phyloP scores from a whole-genome alignment of 2,797 vertebrate species.

The Okamejei kenojei region DNA sequence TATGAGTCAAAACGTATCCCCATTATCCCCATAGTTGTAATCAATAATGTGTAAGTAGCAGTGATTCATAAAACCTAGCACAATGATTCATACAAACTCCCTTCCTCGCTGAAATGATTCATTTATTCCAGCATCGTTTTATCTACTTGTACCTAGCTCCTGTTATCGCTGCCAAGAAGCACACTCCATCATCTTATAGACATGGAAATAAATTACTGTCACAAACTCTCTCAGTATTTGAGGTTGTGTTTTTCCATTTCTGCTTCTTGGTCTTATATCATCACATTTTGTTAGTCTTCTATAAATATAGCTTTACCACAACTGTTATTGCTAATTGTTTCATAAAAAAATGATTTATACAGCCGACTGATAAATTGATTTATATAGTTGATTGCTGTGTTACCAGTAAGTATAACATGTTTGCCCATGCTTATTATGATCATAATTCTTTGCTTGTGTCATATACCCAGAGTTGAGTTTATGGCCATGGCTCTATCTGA shows the following conservation, averaged over 20 bases:
- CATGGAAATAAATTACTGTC: not conserved
- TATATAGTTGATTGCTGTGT: too few relatives aligned
- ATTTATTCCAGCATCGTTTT: not conserved
- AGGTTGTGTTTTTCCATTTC: not conserved
- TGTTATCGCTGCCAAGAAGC: not conserved
- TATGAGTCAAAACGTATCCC: not conserved
- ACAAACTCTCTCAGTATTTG: not conserved
- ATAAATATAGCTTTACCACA: too few relatives aligned
- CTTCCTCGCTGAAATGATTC: not conserved
- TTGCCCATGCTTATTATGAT: too few relatives aligned
- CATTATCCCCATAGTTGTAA: not conserved
- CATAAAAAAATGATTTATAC: too few relatives aligned
- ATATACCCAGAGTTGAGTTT: not conserved
- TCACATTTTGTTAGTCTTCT: not conserved
- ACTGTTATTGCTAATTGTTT: too few relatives aligned
- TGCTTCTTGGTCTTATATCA: not conserved
- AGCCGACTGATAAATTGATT: too few relatives aligned
- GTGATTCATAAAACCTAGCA: not conserved
- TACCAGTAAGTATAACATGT: too few relatives aligned
- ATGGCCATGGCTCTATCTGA: not conserved
- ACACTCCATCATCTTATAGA: not conserved
- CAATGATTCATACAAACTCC: not conserved
- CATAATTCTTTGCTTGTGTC: not conserved
- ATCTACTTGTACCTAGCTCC: not conserved
- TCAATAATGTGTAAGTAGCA: not conserved